Conservation (phyloP, 2,888 invertebrate genomes). For the Catocala fraxini region DNA sequence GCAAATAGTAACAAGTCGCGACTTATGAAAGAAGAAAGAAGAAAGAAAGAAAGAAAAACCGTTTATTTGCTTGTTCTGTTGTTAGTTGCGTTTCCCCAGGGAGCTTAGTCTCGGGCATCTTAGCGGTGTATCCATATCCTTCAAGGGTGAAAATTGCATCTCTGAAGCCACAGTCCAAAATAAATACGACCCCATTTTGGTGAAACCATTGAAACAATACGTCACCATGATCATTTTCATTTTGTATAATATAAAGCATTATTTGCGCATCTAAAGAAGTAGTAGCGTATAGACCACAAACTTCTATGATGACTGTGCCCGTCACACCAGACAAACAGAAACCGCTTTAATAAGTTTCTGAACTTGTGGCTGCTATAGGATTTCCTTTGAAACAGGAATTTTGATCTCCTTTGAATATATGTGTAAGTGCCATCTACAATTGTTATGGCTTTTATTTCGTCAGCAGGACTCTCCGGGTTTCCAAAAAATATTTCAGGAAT, state of each 20-base stretch:
- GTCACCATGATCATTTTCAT: neutral
- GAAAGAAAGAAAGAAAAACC: no score
- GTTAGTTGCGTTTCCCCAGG: neutral
- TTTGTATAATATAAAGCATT: neutral
- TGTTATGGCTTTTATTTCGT: no score
- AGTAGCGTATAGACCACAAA: neutral
- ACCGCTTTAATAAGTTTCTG: conserved; percentile 2
- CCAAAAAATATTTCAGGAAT: no score
- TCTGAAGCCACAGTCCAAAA: no score
- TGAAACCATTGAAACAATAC: neutral
- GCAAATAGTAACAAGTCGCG: neutral
- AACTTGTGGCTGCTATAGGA: neutral
- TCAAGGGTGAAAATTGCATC: no score
- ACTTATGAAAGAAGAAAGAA: no score
- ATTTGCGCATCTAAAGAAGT: neutral
- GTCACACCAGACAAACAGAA: conserved; percentile 5
- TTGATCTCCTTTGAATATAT: conserved; percentile 4
- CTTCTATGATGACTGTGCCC: conserved; percentile 6
- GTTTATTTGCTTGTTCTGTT: conserved; percentile 16
- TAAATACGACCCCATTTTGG: no score
- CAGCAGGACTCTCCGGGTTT: no score
- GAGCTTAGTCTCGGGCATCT: no score
- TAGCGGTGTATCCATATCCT: no score
- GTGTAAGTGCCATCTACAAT: no score
- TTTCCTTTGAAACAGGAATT: conserved; percentile 3